Conservation (phyloP, 2,113 vertebrate genomes). For the Albula goreensis region DNA sequence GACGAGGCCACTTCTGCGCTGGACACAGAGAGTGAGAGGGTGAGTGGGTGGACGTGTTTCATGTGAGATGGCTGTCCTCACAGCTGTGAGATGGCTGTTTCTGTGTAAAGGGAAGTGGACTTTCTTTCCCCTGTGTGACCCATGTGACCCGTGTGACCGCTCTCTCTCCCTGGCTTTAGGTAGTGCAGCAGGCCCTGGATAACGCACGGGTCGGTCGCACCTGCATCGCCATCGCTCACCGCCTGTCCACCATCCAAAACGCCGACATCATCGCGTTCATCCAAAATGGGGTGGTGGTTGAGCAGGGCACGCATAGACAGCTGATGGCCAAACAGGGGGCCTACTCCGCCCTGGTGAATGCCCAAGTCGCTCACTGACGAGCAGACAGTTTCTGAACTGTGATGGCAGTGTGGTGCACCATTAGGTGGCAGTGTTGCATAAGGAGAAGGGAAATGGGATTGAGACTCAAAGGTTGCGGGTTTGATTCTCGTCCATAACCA, state of each 20-base stretch:
- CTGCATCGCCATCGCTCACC: conserved; percentile 77
- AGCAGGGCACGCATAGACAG: conserved; percentile 77
- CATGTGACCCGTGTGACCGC: no score
- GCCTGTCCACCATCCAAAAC: conserved; percentile 76
- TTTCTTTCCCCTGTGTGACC: not conserved
- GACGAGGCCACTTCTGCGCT: conserved; percentile 84
- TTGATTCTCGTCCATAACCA: no score
- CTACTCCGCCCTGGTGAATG: conserved; percentile 74
- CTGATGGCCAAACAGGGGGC: conserved; percentile 70
- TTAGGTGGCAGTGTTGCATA: no score
- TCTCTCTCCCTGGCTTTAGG: conserved; percentile 47
- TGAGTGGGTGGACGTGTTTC: conserved; percentile 34
- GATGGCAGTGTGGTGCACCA: no score
- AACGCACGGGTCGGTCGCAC: conserved; percentile 73
- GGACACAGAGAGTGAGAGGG: conserved; percentile 84
- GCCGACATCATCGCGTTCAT: conserved; percentile 74
- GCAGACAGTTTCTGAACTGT: not conserved
- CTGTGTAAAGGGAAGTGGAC: not conserved
- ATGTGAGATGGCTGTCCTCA: not conserved
- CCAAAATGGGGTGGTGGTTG: conserved; percentile 65
- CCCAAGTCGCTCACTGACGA: conserved; percentile 56
- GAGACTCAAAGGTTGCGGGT: no score
- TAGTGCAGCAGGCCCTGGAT: conserved; percentile 77
- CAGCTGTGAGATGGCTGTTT: no score
- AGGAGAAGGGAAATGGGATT: no score